Conservation (phyloP, 2,888 invertebrate genomes). For the Nasonovia ribisnigri region DNA sequence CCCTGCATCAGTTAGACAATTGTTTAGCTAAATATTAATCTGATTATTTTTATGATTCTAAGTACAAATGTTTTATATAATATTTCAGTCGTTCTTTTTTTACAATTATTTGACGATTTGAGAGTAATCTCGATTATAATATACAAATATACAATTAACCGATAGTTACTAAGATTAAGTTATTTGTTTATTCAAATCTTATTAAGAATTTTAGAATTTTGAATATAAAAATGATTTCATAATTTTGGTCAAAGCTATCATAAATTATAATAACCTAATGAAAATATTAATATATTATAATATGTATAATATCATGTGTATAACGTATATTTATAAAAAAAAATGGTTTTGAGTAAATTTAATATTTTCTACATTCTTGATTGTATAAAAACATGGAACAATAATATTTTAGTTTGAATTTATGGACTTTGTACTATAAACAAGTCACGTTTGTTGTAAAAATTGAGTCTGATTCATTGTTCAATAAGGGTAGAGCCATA, state of each 20-base stretch:
- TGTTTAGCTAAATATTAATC: background rate
- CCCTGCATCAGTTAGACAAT: background rate
- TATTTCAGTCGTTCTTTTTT: background rate
- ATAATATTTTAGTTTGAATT: background rate
- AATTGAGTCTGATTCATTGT: slow-evolving; percentile 10
- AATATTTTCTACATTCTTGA: background rate
- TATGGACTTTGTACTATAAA: background rate
- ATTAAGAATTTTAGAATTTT: background rate
- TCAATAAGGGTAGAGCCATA: background rate
- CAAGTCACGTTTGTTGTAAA: slow-evolving; percentile 27
- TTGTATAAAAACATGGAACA: background rate
- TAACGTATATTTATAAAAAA: background rate
- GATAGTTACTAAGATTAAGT: background rate
- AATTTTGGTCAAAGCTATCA: background rate
- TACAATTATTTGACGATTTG: background rate
- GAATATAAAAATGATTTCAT: background rate
- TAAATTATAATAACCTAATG: background rate
- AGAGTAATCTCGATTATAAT: background rate
- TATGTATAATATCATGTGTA: background rate
- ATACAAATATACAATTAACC: background rate
- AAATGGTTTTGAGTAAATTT: background rate
- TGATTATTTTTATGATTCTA: background rate
- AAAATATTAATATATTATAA: background rate
- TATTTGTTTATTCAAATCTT: background rate
- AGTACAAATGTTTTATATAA: background rate